Evolutionary conservation across 1,140 invertebrate genomes (phyloP).

Genomic region (Pseudomyrmex gracilis): DNA sequence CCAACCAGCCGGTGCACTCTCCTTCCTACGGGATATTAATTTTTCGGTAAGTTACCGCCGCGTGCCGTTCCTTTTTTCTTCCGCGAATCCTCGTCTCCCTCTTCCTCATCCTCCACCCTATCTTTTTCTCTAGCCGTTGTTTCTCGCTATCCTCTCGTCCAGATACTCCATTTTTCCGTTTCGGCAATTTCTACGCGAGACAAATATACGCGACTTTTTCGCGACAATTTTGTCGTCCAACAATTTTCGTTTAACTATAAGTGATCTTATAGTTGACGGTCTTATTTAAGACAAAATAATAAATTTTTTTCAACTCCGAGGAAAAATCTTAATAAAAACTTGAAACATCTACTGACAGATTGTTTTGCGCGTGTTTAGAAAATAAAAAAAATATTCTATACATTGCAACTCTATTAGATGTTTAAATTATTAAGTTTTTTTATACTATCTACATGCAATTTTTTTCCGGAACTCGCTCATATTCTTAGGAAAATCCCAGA

Average conservation of each 20-base stretch:
- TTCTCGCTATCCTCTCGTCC: too few relatives aligned
- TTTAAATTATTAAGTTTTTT: neutral
- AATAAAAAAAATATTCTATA: neutral
- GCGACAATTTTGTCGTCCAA: too few relatives aligned
- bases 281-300: too few relatives aligned
- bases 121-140: too few relatives aligned
- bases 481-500: conserved; percentile 10
- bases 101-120: too few relatives aligned
- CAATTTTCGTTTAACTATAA: too few relatives aligned
- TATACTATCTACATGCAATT: conserved; percentile 6
- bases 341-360: neutral
- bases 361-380: neutral
- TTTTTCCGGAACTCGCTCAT: neutral
- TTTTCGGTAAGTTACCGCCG: conserved; percentile 78
- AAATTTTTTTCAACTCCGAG: too few relatives aligned
- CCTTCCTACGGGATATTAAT: conserved; percentile 78
- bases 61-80: conserved; percentile 53
- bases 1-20: conserved; percentile 72
- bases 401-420: neutral
- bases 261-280: too few relatives aligned
- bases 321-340: neutral
- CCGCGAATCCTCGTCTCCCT: conserved; percentile 60
- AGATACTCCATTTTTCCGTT: too few relatives aligned
- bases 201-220: too few relatives aligned
- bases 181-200: too few relatives aligned